Evolutionary conservation across 2,797 vertebrate species (phyloP), one percentile per base, ranked within the genome.

Genomic region (Ibycter americanus): DNA sequence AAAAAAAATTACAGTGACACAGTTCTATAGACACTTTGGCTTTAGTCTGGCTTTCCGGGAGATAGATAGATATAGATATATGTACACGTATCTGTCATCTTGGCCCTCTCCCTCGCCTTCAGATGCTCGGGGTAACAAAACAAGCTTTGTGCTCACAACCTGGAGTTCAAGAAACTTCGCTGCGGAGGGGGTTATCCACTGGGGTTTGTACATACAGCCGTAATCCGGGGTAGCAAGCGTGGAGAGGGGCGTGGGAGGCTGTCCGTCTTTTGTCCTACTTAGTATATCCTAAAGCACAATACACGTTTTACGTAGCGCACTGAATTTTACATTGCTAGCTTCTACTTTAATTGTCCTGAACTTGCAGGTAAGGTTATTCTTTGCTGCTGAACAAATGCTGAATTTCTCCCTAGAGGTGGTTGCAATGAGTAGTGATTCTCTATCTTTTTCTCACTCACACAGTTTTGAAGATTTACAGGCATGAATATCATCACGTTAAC

Each of bases 381-480:
- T 95, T 92, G 83, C 95, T 90, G 88, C 56, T 90, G 83, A 94
- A 93, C 61, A 92, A 96, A 92, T 86, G 85, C 80, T 84, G 89
- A 94, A 96, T 95, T 95, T 97, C 66, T 96, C 90, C 96, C 96
- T 58, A 87, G 94, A 95, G 93, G 77, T 91, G 77, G 68, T 34
- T 93, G 76, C 79, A 85, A 81, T 32, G 91, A 94, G 76, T 54
- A 89, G 85, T 7, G 66, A 95, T 79, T 92, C 81, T 92, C 88
- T 81, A 22, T 73, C 84, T 96, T 90, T 89, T 94, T 71, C 92
- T 93, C 83, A 84, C 51, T 90, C 71, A 56, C 76, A 92, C 21
- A 87, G 54, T 96, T 96, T 89, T 90, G 85, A 95, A 95, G 94
- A 96, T 96, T 95, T 95, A 93, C 80, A 84, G 80, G 94, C 72